These are phyloP conservation scores for Tyto alba DNA, from an alignment of 2,113 vertebrate species.

Conservation along the genomic window DNA sequence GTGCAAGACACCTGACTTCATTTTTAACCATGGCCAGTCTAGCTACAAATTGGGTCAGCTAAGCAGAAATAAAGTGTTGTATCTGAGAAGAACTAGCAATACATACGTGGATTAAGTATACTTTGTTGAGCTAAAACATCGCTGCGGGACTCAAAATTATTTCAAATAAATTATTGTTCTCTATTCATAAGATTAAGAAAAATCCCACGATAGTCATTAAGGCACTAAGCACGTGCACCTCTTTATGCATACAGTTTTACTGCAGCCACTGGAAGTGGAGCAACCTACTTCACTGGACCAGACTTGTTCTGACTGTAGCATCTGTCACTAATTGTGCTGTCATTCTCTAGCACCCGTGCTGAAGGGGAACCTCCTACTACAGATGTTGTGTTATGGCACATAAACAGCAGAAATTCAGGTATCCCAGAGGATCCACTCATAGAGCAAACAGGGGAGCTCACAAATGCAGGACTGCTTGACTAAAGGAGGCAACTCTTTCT, in stretches of 20 bases:
- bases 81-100: background rate
- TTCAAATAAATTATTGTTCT: background rate
- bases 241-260: background rate
- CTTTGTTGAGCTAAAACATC: background rate
- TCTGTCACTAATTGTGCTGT: background rate
- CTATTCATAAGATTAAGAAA: background rate
- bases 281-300: background rate
- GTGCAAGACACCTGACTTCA: background rate
- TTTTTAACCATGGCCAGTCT: background rate
- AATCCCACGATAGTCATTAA: background rate
- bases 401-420: background rate
- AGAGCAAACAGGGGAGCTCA: background rate
- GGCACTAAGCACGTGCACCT: background rate
- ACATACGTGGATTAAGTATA: fast-evolving
- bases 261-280: background rate
- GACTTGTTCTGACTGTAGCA: background rate
- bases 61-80: background rate
- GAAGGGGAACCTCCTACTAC: background rate
- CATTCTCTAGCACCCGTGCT: background rate
- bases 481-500: background rate
- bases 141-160: background rate
- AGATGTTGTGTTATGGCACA: background rate
- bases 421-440: background rate
- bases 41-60: background rate
- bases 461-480: background rate